Evolutionary conservation across 2,113 vertebrate genomes (phyloP), one percentile per base, ranked within the genome.

Genomic region (Dipodomys spectabilis): DNA sequence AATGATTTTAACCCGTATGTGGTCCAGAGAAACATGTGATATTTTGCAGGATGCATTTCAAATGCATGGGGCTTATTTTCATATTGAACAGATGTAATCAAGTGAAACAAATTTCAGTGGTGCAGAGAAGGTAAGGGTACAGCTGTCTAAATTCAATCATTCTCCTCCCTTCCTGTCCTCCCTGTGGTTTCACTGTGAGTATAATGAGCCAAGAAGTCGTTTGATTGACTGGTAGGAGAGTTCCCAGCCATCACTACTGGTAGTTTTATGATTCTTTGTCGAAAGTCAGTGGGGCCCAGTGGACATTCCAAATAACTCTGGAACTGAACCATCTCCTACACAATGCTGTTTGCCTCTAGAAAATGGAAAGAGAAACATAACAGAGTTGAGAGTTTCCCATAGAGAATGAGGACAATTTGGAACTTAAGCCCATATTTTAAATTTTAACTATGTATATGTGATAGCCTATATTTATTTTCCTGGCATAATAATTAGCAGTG

Each of bases 71-170:
- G 23, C 25, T 86, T 62, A 49, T 84, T 89, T 95, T 93, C 68
- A 65, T 45, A 30, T 25, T 71, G 77, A 92, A 57, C 86, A 91
- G 27, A 44, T 72, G 25, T 77, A 82, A 87, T 95, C 57, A 89
- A 82, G 49, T 71, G 91, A 95, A 95, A 87, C 28, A 93, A 69
- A 94, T 90, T 92, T 86, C 32, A 35, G n/a, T 57, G 49, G 64
- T 57, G 2, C 9, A 72, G 83, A 15, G 23, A 94, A 64, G 45
- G 22, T 72, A 93, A 78, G 10, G 94, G 64, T 79, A 74, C 12
- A 78, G 27, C 45, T 64, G 39, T 75, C 49, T 72, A 87, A 71
- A 64, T 75, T 86, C 65, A 79, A 0, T 89, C 39, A 72, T 12
- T 86, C 15, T 16, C n/a, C 20, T 78, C 44, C 9, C 4, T 85